Evolutionary conservation across 2,797 vertebrate genomes (phyloP), one percentile per base, ranked within the genome.

Genomic region (Cichlasoma orientale): DNA sequence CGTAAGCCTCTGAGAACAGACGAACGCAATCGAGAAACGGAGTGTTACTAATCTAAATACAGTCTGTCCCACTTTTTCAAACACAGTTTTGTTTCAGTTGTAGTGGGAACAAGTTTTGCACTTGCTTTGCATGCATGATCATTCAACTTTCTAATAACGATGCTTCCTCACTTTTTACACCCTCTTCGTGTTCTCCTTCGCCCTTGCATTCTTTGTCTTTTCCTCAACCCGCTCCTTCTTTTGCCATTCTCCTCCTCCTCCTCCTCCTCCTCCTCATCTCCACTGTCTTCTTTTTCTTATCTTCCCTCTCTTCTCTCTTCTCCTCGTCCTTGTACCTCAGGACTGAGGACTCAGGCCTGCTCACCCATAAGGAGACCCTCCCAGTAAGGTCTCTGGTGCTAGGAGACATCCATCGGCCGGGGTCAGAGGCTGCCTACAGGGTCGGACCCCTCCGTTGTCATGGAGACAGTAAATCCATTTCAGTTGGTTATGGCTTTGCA

Each of bases 301-400:
- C 11, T 19, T 21, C 2, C 25, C 36, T 11, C 19, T 33, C 4
- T 7, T 7, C 13, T 2, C 18, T 13, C 2, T 53, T 7, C 18
- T 2, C n/a, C 9, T 14, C 16, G 6, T 9, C 4, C 14, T 54
- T 57, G 4, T 7, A 3, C n/a, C 7, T 41, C 29, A 99, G 98
- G 98, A 87, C 95, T 11, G 96, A 96, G 83, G 98, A 99, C 82
- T 98, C 97, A 2, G 97, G 97, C 56, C 89, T 97, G 36, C 94
- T 99, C 44, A 97, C 96, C 68, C 97, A 97, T 78, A 99, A 98
- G 91, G 97, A 98, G 25, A 97, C 96, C 66, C 95, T 99, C 33
- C 98, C 98, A 0, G 95, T 99, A 38, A 96, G 95, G 68, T 95
- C 95, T 86, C 94, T 99, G 76, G 95, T 98, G 71, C 93, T 99